Conservation (phyloP, 2,797 vertebrate genomes). For the Loriculus beryllinus region DNA sequence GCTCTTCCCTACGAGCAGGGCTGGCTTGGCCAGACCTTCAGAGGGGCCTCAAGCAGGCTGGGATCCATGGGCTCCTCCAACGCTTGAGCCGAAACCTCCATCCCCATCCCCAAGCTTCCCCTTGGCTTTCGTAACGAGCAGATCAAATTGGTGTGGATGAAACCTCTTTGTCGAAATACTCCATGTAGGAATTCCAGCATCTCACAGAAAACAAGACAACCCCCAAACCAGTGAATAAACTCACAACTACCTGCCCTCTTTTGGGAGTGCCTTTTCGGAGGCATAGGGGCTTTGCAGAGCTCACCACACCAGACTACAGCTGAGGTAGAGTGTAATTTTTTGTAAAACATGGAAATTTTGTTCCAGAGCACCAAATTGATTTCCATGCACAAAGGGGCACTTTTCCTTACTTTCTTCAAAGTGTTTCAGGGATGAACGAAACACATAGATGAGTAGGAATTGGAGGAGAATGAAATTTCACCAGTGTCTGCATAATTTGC, state of each 20-base stretch:
- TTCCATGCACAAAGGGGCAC: background rate
- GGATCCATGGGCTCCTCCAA: background rate
- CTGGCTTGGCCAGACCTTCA: background rate
- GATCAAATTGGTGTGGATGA: background rate
- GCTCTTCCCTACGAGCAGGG: background rate
- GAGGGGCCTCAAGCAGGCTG: background rate
- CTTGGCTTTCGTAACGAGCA: accelerated
- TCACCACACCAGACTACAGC: background rate
- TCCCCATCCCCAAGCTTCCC: background rate
- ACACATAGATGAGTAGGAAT: background rate
- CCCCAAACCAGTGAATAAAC: background rate
- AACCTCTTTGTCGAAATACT: background rate
- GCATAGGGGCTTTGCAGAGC: background rate
- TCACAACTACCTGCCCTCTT: background rate
- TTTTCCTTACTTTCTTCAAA: background rate
- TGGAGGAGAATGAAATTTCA: background rate
- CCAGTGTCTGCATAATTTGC: background rate
- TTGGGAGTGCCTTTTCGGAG: background rate
- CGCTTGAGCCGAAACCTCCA: background rate
- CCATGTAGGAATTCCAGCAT: accelerated
- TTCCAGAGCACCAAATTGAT: background rate
- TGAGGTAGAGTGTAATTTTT: accelerated
- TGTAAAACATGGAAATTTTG: background rate
- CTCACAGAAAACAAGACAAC: background rate
- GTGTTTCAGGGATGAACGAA: background rate